Evolutionary conservation across 2,113 vertebrate species (phyloP).

Genomic region (Rhynchopsitta pachyrhyncha): DNA sequence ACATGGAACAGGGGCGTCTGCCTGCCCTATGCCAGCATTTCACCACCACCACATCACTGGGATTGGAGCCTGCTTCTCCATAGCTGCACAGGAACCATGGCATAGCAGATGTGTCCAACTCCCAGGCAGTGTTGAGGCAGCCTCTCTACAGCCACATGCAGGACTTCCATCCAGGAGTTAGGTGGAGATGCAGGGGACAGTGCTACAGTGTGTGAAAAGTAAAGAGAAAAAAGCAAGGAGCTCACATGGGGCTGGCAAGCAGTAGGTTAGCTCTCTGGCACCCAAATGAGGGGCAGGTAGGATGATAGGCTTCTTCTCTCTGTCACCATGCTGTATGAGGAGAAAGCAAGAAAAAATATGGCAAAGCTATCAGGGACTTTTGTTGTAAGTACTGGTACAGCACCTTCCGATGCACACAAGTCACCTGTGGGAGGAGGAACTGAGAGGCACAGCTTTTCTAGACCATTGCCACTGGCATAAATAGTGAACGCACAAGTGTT

Average conservation of each 20-base stretch:
- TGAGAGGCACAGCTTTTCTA: neutral
- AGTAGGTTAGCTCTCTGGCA: neutral
- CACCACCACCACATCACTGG: neutral
- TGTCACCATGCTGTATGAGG: neutral
- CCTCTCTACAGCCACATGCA: fast-evolving
- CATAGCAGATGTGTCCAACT: neutral
- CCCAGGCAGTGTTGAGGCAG: neutral
- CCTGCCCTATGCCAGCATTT: neutral
- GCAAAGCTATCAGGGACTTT: neutral
- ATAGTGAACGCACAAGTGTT: neutral
- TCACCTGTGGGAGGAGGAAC: neutral
- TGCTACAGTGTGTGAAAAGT: fast-evolving
- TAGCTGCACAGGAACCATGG: fast-evolving
- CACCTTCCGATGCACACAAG: fast-evolving
- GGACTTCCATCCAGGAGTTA: neutral
- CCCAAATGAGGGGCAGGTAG: neutral
- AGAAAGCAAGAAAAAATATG: neutral
- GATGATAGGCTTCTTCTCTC: neutral
- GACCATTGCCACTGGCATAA: neutral
- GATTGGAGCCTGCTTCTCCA: neutral
- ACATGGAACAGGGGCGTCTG: neutral
- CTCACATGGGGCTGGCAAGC: fast-evolving
- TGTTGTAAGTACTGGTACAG: neutral
- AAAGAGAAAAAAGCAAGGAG: neutral
- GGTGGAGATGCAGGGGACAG: neutral